A percentile compares a stretch with the other conserved stretches of the same genome.
phyloP scores from a whole-genome alignment of 2,797 vertebrate species.

The Cyprinella venusta region DNA sequence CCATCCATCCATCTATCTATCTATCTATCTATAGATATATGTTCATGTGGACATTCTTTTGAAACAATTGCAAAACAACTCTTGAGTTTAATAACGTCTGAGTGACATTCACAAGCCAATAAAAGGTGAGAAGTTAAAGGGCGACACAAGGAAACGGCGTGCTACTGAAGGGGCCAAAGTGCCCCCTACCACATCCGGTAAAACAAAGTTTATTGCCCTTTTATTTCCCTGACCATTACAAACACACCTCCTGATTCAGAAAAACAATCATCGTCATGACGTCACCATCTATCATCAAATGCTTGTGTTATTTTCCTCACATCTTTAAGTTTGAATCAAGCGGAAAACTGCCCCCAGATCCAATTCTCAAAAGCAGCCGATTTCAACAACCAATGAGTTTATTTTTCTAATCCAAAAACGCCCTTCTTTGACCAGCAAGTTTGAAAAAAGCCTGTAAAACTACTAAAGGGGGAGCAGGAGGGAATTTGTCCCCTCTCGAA shows the following conservation, averaged over 20 bases:
- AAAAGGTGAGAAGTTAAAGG: slow-evolving; percentile 63
- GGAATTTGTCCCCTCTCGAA: slow-evolving; percentile 51
- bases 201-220: slow-evolving; percentile 68
- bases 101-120: slow-evolving; percentile 45
- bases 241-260: slow-evolving; percentile 44
- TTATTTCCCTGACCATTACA: slow-evolving; percentile 53
- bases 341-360: neutral
- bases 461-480: slow-evolving; percentile 47
- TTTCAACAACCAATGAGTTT: slow-evolving; percentile 62
- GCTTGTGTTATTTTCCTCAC: neutral
- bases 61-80: neutral
- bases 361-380: slow-evolving; percentile 14
- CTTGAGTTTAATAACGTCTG: neutral
- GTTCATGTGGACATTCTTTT: neutral
- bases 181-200: slow-evolving; percentile 47
- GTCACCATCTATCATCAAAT: neutral
- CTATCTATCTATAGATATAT: no score
- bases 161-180: slow-evolving; percentile 59
- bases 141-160: slow-evolving; percentile 27
- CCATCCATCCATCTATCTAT: neutral
- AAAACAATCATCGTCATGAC: neutral
- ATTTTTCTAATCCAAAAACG: slow-evolving; percentile 58
- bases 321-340: slow-evolving; percentile 19
- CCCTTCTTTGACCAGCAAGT: slow-evolving; percentile 54
- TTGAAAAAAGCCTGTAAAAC: slow-evolving; percentile 69